Conservation (phyloP, 2,888 invertebrate species). For the Acronicta aceris region DNA sequence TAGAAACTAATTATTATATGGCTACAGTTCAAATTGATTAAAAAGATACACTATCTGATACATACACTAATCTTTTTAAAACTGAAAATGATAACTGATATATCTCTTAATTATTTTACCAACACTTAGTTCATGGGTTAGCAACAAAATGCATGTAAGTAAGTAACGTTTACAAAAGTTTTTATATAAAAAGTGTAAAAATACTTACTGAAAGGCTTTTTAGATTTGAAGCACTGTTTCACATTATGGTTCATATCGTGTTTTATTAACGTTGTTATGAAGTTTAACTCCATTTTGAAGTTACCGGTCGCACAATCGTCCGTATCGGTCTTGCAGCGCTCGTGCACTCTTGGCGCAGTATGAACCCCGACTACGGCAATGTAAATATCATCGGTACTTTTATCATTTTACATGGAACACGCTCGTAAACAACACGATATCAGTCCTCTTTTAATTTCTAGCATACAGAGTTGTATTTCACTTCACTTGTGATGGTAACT, state of each 20-base stretch:
- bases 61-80: too few relatives aligned
- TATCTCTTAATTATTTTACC: too few relatives aligned
- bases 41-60: too few relatives aligned
- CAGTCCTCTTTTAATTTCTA: slow-evolving; percentile 59
- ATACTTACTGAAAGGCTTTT: slow-evolving; percentile 84
- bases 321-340: slow-evolving; percentile 38
- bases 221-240: slow-evolving; percentile 86
- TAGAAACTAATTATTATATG: too few relatives aligned
- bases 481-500: slow-evolving; percentile 33
- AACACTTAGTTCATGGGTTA: too few relatives aligned
- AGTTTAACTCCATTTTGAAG: slow-evolving; percentile 82
- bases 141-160: too few relatives aligned
- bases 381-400: slow-evolving; percentile 75
- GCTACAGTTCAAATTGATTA: too few relatives aligned
- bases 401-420: slow-evolving; percentile 70
- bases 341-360: slow-evolving; percentile 65
- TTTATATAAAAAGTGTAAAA: not conserved
- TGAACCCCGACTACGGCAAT: slow-evolving; percentile 69
- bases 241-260: slow-evolving; percentile 87
- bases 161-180: too few relatives aligned
- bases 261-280: slow-evolving; percentile 81
- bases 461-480: slow-evolving; percentile 41
- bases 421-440: slow-evolving; percentile 69
- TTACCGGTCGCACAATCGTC: slow-evolving; percentile 42
- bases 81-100: too few relatives aligned